Conservation (phyloP, 2,113 vertebrate genomes). For the Prinia subflava region DNA sequence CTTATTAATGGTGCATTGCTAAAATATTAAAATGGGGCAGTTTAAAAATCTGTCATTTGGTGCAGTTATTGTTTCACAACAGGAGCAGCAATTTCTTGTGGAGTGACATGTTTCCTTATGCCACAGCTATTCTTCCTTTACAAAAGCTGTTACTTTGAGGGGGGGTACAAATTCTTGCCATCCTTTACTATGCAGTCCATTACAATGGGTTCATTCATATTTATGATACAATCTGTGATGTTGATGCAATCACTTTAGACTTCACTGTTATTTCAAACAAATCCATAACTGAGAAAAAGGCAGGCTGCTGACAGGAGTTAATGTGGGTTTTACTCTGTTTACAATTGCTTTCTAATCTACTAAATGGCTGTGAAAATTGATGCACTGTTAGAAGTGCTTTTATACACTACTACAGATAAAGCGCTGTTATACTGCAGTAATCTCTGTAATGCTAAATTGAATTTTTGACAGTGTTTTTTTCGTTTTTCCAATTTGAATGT, state of each 20-base stretch:
- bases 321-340: constrained; percentile 78
- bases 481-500: constrained; percentile 55
- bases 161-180: constrained; percentile 22
- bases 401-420: constrained; percentile 71
- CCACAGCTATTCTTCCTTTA: constrained; percentile 38
- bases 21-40: constrained; percentile 18
- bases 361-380: constrained; percentile 83
- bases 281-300: constrained; percentile 78
- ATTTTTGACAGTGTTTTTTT: constrained; percentile 65
- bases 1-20: constrained; percentile 33
- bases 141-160: constrained; percentile 45
- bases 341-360: constrained; percentile 85
- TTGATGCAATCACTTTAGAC: constrained; percentile 70
- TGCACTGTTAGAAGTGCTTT: constrained; percentile 75
- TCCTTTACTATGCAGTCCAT: constrained; percentile 48
- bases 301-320: constrained; percentile 79
- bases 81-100: constrained; percentile 43
- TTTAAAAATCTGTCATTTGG: constrained; percentile 36
- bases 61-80: constrained; percentile 37
- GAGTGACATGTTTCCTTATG: constrained; percentile 49
- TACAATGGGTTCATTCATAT: constrained; percentile 74
- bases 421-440: constrained; percentile 61
- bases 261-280: constrained; percentile 76
- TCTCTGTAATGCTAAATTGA: constrained; percentile 71
- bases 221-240: constrained; percentile 74